Conservation (phyloP, 2,113 vertebrate genomes). For the Amphiprion ocellaris region DNA sequence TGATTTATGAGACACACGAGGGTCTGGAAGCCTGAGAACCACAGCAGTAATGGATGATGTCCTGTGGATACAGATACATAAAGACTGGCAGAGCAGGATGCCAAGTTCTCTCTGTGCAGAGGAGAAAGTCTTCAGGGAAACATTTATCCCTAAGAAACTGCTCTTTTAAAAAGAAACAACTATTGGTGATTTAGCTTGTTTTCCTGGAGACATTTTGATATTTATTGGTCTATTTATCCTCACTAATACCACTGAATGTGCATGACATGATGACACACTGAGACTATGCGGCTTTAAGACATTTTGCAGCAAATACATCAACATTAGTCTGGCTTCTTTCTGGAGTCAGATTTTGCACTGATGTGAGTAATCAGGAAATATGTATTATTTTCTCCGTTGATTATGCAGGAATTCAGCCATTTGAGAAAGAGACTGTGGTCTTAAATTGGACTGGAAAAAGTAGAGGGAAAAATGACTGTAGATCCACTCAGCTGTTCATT, state of each 20-base stretch:
- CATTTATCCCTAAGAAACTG: slow-evolving; percentile 44
- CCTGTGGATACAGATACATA: slow-evolving; percentile 55
- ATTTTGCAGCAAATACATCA: no score
- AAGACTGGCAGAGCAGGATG: slow-evolving; percentile 38
- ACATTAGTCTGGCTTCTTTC: no score
- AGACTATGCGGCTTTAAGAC: background rate
- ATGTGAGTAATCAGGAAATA: background rate
- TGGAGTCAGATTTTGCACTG: no score
- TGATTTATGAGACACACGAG: slow-evolving; percentile 26
- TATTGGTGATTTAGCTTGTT: slow-evolving; percentile 40
- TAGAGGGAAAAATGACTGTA: no score
- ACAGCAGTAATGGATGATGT: slow-evolving; percentile 42
- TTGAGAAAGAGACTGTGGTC: background rate
- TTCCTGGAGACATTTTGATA: slow-evolving; percentile 46
- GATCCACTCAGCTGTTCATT: background rate
- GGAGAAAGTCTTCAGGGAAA: slow-evolving; percentile 44
- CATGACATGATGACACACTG: slow-evolving; percentile 24
- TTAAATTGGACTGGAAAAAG: no score
- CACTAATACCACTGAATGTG: slow-evolving; percentile 24
- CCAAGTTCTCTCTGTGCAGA: slow-evolving; percentile 37
- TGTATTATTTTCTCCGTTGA: background rate
- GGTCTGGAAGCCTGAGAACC: slow-evolving; percentile 44
- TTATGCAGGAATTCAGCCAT: background rate
- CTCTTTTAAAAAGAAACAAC: slow-evolving; percentile 27
- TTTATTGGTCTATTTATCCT: slow-evolving; percentile 46